Base-by-base conservation (phyloP, 2,797 vertebrate species). In the Vireo griseus region DNA sequence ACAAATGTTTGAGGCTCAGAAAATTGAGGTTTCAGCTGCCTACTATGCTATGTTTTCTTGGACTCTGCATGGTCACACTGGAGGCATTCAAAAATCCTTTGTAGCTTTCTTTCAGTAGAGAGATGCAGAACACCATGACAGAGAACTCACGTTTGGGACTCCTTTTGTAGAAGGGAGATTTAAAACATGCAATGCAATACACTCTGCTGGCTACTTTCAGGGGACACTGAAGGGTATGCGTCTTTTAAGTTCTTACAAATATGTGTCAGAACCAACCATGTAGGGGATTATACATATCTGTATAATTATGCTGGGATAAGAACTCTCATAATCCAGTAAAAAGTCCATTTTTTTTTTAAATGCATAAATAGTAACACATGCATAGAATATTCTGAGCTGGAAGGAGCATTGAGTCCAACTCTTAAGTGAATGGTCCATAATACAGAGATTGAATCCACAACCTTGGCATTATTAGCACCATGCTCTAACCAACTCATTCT, bases 251-350 rank as follows among this genome's bases (percentile, higher is more conserved):
- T 83, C 66, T 55, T 55, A 74, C 9, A 39, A 66, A 52, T 3
- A 8, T 0, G 0, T 22, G 33, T 24, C 25, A 69, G 55, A 59
- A 78, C 15, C 80, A 59, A 40, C 3, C 39, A 57, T 1, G 11
- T 9, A 66, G 17, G 15, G 33, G 78, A 88, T 11, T 37, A 33
- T 17, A 71, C 1, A 0, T 17, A 55, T 6, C 20, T 47, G 10
- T 33, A 13, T 13, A 75, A 45, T 29, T 44, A 47, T 11, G 8
- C 19, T 50, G 14, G 45, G 63, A 3, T 57, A 89, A 59, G 40
- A 89, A 55, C 17, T 51, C 48, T 22, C 12, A 35, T 31, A 86
- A 67, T 35, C 13, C 66, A 84, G 21, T 7, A 10, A 86, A 51
- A 5, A 33, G 40, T 17, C 14, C 6, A 28, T 44, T 80, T 44